Evolutionary conservation across 2,888 invertebrate species (phyloP).

Genomic region (Sylvicola cinctus): DNA sequence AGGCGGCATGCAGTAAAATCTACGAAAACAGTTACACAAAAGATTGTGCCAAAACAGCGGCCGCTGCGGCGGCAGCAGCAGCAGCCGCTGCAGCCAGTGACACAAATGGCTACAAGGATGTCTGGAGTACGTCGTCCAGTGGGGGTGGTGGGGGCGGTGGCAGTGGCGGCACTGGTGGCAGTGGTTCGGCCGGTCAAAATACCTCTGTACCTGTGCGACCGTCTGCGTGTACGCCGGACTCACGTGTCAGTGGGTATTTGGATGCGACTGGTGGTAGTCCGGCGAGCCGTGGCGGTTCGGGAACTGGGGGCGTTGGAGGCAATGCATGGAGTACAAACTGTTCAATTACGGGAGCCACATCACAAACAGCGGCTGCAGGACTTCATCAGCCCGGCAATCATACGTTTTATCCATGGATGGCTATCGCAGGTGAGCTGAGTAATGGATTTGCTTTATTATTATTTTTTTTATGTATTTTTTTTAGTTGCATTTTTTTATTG

Average conservation of each 20-base stretch:
- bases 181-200: slow-evolving; percentile 15
- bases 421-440: slow-evolving; percentile 76
- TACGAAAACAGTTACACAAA: slow-evolving; percentile 36
- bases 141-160: slow-evolving; percentile 32
- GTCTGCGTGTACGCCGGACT: slow-evolving; percentile 78
- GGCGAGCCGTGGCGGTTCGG: slow-evolving; percentile 45
- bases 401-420: slow-evolving; percentile 97
- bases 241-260: slow-evolving; percentile 46
- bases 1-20: slow-evolving; percentile 59
- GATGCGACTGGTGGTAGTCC: slow-evolving; percentile 59
- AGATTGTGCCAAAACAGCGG: slow-evolving; percentile 47
- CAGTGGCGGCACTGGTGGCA: slow-evolving; percentile 27
- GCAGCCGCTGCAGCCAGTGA: slow-evolving; percentile 39
- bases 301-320: slow-evolving; percentile 34
- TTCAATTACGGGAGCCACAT: slow-evolving; percentile 55
- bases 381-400: slow-evolving; percentile 80
- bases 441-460: no score
- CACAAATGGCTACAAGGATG: slow-evolving; percentile 35
- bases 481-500: background rate
- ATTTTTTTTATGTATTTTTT: background rate
- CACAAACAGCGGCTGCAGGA: slow-evolving; percentile 60
- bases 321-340: slow-evolving; percentile 65
- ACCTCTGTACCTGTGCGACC: slow-evolving; percentile 45
- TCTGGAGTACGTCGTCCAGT: slow-evolving; percentile 30
- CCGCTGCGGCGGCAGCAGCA: slow-evolving; percentile 38